These are phyloP conservation scores for Myxocyprinus asiaticus DNA, from an alignment of 2,113 vertebrate genomes.

Conservation along the genomic window DNA sequence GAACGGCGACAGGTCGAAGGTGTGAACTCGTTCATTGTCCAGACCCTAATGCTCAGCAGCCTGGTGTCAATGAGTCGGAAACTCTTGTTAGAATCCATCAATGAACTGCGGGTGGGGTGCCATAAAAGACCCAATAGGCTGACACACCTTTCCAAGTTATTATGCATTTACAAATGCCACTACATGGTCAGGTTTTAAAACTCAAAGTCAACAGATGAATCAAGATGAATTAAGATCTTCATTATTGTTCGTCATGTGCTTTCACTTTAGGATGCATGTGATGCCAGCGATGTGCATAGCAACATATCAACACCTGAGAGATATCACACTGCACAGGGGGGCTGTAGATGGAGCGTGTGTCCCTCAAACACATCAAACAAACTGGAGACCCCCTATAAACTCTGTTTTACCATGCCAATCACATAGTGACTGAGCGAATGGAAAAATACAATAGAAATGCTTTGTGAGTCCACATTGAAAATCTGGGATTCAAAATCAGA, in stretches of 20 bases:
- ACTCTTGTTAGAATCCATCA: slow-evolving; percentile 46
- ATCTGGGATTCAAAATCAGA: too few species aligned
- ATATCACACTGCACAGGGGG: background rate
- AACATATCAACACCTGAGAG: slow-evolving; percentile 13
- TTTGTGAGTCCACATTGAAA: too few species aligned
- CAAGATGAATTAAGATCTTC: background rate
- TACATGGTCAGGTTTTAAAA: slow-evolving; percentile 1
- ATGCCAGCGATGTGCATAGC: too few species aligned
- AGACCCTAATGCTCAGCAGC: slow-evolving; percentile 61
- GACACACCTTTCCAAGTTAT: slow-evolving; percentile 11
- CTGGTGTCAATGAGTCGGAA: slow-evolving; percentile 64
- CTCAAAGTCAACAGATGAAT: slow-evolving; percentile 7
- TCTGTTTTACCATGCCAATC: background rate
- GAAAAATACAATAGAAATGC: background rate
- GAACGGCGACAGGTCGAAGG: slow-evolving; percentile 16
- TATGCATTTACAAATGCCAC: slow-evolving; percentile 7
- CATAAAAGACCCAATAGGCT: slow-evolving; percentile 4
- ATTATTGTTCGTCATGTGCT: background rate
- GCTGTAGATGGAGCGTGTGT: background rate
- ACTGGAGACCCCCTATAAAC: background rate
- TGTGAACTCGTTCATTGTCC: slow-evolving; percentile 48
- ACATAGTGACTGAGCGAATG: background rate
- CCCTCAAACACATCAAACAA: slow-evolving; percentile 13
- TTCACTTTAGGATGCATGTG: background rate
- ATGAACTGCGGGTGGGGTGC: slow-evolving; percentile 25